phyloP scores from a whole-genome alignment of 2,113 vertebrate species.

The Forbesichthys papilliferus region DNA sequence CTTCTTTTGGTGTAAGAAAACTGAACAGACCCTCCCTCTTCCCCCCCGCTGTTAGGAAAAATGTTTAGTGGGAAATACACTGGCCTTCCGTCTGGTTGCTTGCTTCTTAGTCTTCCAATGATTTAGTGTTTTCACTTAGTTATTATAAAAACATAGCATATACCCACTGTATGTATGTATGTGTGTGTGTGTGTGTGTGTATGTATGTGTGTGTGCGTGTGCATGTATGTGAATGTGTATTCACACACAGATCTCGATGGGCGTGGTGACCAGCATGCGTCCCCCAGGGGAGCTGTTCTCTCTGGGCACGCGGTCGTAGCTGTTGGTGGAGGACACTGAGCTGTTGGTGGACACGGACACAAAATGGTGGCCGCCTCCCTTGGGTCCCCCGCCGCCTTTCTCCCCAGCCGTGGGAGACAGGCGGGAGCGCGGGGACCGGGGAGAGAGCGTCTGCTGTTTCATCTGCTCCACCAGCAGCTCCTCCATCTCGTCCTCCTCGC shows the following conservation, averaged over 20 bases:
- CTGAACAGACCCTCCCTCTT: neutral
- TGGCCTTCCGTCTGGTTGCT: neutral
- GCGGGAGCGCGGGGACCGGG: conserved; percentile 66
- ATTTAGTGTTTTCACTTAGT: conserved; percentile 19
- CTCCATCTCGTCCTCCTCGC: conserved; percentile 74
- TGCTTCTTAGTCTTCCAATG: neutral
- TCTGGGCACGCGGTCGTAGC: conserved; percentile 77
- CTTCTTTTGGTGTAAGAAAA: neutral
- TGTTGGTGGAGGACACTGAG: conserved; percentile 82
- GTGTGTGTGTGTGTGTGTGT: conserved; percentile 47
- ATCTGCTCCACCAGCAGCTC: conserved; percentile 80
- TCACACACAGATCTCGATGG: conserved; percentile 85
- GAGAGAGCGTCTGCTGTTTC: conserved; percentile 82
- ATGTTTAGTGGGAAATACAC: conserved; percentile 1
- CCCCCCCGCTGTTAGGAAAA: conserved; percentile 2
- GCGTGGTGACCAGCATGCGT: conserved; percentile 79
- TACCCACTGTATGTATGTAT: conserved; percentile 4
- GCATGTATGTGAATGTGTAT: neutral
- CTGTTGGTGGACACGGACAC: conserved; percentile 79
- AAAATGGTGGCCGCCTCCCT: conserved; percentile 69
- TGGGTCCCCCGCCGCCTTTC: conserved; percentile 46
- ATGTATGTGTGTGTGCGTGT: conserved; percentile 21
- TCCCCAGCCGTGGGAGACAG: conserved; percentile 51
- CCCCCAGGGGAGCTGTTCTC: conserved; percentile 73
- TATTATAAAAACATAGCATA: conserved; percentile 28